Conservation (phyloP, 2,888 invertebrate genomes). For the Polydrusus tereticollis region DNA sequence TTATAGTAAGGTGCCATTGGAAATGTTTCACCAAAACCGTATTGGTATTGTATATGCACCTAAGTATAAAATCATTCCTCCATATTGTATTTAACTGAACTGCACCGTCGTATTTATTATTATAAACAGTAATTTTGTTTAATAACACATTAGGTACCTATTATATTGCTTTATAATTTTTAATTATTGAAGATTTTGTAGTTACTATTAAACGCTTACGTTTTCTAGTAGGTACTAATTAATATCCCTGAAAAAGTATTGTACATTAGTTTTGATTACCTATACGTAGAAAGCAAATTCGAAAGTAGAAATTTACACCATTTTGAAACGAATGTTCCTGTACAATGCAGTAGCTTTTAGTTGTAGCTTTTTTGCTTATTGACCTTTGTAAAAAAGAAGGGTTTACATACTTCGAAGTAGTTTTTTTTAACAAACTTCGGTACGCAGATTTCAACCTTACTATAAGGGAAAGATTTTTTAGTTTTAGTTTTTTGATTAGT, state of each 20-base stretch:
- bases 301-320: constrained; percentile 28
- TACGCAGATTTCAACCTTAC: constrained; percentile 67
- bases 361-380: constrained; percentile 62
- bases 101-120: constrained; percentile 23
- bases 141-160: constrained; percentile 42
- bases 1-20: constrained; percentile 70
- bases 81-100: constrained; percentile 17
- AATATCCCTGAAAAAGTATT: constrained; percentile 21
- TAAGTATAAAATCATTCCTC: constrained; percentile 19
- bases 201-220: constrained; percentile 47
- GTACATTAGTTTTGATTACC: constrained; percentile 29
- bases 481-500: constrained; percentile 35
- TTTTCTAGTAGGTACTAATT: constrained; percentile 42
- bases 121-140: constrained; percentile 19
- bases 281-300: constrained; percentile 26
- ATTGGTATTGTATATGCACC: constrained; percentile 26
- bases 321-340: constrained; percentile 50
- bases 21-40: constrained; percentile 61
- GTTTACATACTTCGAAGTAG: constrained; percentile 43
- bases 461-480: constrained; percentile 67
- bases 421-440: constrained; percentile 60
- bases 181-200: constrained; percentile 36
- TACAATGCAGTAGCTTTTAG: constrained; percentile 59
- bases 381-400: constrained; percentile 54
- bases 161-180: constrained; percentile 42